Conservation (phyloP, 2,888 invertebrate species). For the Diarsia mendica region DNA sequence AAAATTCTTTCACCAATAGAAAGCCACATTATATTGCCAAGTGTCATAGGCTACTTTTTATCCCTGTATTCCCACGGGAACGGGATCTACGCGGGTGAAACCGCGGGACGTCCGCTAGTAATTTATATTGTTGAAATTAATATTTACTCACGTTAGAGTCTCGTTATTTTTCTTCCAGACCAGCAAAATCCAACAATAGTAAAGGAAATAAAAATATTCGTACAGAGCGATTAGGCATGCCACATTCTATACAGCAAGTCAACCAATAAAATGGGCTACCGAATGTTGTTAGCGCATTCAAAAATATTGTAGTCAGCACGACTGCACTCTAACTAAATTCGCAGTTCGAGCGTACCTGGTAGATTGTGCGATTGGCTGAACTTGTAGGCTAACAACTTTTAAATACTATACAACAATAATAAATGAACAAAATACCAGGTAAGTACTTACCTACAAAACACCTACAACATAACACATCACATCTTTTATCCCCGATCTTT, state of each 20-base stretch:
- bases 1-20: too few relatives aligned
- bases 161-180: not conserved
- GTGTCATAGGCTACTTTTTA: too few relatives aligned
- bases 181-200: conserved; percentile 21
- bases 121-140: too few relatives aligned
- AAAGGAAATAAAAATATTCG: conserved; percentile 25
- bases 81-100: too few relatives aligned
- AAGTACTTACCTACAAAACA: too few relatives aligned
- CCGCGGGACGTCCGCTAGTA: too few relatives aligned
- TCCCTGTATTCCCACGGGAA: too few relatives aligned
- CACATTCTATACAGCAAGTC: conserved; percentile 29
- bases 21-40: too few relatives aligned
- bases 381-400: not conserved
- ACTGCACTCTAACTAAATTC: conserved; percentile 27
- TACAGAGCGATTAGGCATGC: conserved; percentile 11
- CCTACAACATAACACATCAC: too few relatives aligned
- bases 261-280: conserved; percentile 35
- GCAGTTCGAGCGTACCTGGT: conserved; percentile 8
- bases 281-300: conserved; percentile 44
- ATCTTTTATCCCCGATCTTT: too few relatives aligned
- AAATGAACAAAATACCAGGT: not conserved
- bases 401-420: not conserved
- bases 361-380: conserved; percentile 14
- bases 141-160: too few relatives aligned
- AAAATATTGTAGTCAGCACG: conserved; percentile 27